Evolutionary conservation across 2,888 invertebrate genomes (phyloP).

Genomic region (Ornithoptera alexandrae): DNA sequence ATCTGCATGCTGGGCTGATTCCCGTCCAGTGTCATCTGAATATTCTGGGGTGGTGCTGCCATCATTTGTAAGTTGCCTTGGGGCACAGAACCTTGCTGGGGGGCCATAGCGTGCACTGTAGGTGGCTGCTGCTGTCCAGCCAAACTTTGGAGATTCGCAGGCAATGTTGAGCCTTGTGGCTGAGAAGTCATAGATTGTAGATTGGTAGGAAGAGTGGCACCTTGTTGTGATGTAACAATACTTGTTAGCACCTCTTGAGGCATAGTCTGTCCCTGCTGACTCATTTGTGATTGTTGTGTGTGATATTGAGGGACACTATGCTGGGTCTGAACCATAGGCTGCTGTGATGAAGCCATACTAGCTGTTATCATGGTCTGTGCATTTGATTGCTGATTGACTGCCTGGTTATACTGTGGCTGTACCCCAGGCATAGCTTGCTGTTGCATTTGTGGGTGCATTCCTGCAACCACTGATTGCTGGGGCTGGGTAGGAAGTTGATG

Average conservation of each 20-base stretch:
- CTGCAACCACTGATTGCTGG: slow-evolving; percentile 72
- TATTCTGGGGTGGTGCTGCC: slow-evolving; percentile 74
- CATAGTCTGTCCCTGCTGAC: slow-evolving; percentile 72
- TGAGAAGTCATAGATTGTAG: slow-evolving; percentile 71
- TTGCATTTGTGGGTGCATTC: slow-evolving; percentile 76
- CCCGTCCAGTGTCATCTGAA: slow-evolving; percentile 78
- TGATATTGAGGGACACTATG: slow-evolving; percentile 76
- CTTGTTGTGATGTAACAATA: slow-evolving; percentile 75
- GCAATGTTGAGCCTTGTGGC: slow-evolving; percentile 81
- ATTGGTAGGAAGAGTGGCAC: slow-evolving; percentile 69
- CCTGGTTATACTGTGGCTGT: slow-evolving; percentile 77
- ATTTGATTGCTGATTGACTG: slow-evolving; percentile 71
- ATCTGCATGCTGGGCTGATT: slow-evolving; percentile 79
- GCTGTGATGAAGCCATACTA: slow-evolving; percentile 70
- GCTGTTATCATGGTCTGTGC: slow-evolving; percentile 71
- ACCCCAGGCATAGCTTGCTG: slow-evolving; percentile 72
- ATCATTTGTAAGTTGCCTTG: slow-evolving; percentile 81
- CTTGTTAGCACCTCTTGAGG: slow-evolving; percentile 74
- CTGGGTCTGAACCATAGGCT: slow-evolving; percentile 73
- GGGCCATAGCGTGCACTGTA: slow-evolving; percentile 66
- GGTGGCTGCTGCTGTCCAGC: slow-evolving; percentile 73
- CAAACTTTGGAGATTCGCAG: slow-evolving; percentile 78
- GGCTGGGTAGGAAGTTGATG: slow-evolving; percentile 75
- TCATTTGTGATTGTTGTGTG: slow-evolving; percentile 73
- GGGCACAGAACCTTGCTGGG: slow-evolving; percentile 78